These are phyloP conservation scores for Timema cristinae DNA, from an alignment of 2,888 invertebrate species.

Conservation along the genomic window DNA sequence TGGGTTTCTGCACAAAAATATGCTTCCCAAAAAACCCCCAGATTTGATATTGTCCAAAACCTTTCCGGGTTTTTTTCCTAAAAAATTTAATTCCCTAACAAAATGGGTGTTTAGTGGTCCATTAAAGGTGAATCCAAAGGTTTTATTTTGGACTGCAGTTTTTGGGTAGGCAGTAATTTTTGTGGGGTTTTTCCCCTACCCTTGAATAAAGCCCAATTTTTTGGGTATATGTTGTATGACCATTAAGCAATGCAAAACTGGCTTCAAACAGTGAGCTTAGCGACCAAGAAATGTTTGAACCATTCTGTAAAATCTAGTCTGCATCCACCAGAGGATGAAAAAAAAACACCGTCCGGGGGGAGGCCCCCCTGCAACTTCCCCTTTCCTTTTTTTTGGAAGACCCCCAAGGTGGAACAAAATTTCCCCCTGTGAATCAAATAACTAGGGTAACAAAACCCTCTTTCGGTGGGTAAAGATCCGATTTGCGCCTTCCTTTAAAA, in stretches of 20 bases:
- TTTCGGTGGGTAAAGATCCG: too few species aligned
- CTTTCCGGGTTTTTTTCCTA: constrained; percentile 36
- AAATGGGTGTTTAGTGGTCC: constrained; percentile 38
- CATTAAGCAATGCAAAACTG: constrained; percentile 40
- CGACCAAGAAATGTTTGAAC: constrained; percentile 41
- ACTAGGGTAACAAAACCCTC: too few species aligned
- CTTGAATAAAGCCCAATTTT: constrained; percentile 37
- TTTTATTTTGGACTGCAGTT: constrained; percentile 33
- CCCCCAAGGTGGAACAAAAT: too few species aligned
- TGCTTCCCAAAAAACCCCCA: too few species aligned
- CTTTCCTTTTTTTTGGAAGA: too few species aligned
- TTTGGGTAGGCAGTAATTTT: constrained; percentile 13
- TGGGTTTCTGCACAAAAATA: not conserved
- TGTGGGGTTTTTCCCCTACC: constrained; percentile 34
- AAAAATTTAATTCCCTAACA: constrained; percentile 36
- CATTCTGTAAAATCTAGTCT: constrained; percentile 36
- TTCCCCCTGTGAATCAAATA: too few species aligned
- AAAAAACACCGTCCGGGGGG: constrained; percentile 25
- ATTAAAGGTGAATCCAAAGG: constrained; percentile 39
- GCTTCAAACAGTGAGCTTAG: constrained; percentile 34
- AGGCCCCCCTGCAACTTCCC: too few species aligned
- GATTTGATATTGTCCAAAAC: constrained; percentile 31
- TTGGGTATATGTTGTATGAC: constrained; percentile 36
- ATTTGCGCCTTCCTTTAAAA: too few species aligned
- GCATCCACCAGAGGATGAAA: constrained; percentile 39